phyloP scores from a whole-genome alignment of 2,113 vertebrate species.

The Nicator chloris region DNA sequence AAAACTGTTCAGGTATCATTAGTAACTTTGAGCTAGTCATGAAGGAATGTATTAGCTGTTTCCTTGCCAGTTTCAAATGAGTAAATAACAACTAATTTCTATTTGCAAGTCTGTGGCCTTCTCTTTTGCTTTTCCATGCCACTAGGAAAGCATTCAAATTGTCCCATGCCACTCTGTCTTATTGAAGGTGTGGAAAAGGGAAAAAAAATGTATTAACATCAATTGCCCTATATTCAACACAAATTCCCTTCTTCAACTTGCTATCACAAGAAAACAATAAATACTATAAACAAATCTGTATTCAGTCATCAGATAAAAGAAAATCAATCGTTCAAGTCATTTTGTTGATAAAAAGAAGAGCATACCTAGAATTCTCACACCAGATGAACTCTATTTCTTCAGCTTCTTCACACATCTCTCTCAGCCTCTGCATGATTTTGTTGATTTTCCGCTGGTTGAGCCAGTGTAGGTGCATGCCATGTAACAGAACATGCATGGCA shows the following conservation, averaged over 20 bases:
- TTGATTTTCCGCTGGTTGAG: not conserved
- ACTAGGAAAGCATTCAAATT: not conserved
- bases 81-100: not conserved
- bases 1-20: not conserved
- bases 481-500: not conserved
- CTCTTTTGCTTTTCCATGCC: not conserved
- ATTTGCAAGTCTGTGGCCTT: not conserved
- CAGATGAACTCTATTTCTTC: conserved; percentile 53
- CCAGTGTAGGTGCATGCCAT: not conserved
- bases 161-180: not conserved
- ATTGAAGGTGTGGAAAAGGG: not conserved
- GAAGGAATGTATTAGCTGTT: not conserved
- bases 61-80: not conserved
- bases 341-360: conserved; percentile 50
- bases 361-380: conserved; percentile 60
- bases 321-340: not conserved
- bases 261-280: not conserved
- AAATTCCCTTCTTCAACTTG: not conserved
- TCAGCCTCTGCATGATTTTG: not conserved
- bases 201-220: not conserved
- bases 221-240: not conserved
- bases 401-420: conserved; percentile 17
- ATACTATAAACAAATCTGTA: not conserved
- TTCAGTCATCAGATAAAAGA: not conserved
- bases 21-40: not conserved